phyloP scores from a whole-genome alignment of 1,140 invertebrate species.

The Thereuonema tuberculata region DNA sequence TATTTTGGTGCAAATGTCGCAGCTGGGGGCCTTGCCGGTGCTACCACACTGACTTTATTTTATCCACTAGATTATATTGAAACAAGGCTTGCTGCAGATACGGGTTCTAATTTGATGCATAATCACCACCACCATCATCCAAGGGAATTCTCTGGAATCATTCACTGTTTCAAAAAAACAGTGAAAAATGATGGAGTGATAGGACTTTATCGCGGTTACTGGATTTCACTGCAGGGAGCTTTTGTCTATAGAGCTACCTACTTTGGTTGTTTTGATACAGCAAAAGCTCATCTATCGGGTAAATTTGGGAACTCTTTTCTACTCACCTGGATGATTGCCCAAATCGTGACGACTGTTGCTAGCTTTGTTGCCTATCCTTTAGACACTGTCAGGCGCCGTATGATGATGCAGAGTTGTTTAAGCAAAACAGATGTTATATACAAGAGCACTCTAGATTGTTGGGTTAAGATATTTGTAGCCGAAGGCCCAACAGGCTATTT shows the following conservation, averaged over 20 bases:
- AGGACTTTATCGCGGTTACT: slow-evolving; percentile 83
- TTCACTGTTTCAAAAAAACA: slow-evolving; percentile 74
- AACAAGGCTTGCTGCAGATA: slow-evolving; percentile 72
- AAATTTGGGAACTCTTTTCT: slow-evolving; percentile 65
- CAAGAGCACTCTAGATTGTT: slow-evolving; percentile 66
- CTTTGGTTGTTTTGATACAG: slow-evolving; percentile 90
- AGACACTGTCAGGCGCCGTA: slow-evolving; percentile 81
- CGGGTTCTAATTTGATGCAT: too few species aligned
- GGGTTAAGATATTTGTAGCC: slow-evolving; percentile 53
- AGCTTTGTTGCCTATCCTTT: slow-evolving; percentile 90
- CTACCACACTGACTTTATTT: slow-evolving; percentile 85
- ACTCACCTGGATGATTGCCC: slow-evolving; percentile 72
- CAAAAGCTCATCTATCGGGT: slow-evolving; percentile 67
- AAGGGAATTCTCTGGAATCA: slow-evolving; percentile 73
- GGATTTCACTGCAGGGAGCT: slow-evolving; percentile 80
- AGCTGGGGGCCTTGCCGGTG: slow-evolving; percentile 85
- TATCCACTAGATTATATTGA: slow-evolving; percentile 90
- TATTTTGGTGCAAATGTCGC: slow-evolving; percentile 76
- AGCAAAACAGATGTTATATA: slow-evolving; percentile 57
- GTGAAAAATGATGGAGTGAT: slow-evolving; percentile 69
- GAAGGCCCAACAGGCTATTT: slow-evolving; percentile 64
- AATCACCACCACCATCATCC: slow-evolving; percentile 55
- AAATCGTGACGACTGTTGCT: slow-evolving; percentile 67
- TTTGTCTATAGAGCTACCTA: slow-evolving; percentile 76
- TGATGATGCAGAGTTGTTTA: slow-evolving; percentile 81